Conservation (phyloP, 1,140 invertebrate species). For the Cylas formicarius region DNA sequence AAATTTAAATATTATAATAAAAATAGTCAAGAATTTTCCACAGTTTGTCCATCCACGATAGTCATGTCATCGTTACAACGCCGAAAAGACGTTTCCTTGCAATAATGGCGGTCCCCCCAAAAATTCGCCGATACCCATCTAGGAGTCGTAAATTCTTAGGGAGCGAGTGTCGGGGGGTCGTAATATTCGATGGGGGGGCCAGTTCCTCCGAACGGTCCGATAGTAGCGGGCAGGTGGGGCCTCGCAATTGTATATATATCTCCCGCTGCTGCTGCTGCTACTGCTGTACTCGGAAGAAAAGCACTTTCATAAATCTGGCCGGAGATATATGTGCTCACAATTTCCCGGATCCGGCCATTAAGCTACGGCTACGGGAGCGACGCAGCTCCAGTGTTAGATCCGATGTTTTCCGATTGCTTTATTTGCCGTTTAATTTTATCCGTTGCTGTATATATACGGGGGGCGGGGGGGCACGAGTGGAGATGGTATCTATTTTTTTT, state of each 20-base stretch:
- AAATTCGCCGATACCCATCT: too few relatives aligned
- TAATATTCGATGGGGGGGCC: slow-evolving; percentile 14
- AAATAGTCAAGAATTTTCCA: too few relatives aligned
- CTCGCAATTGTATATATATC: slow-evolving; percentile 23
- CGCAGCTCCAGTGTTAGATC: slow-evolving; percentile 31
- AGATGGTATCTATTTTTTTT: too few relatives aligned
- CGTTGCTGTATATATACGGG: too few relatives aligned
- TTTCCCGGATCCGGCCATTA: slow-evolving; percentile 81
- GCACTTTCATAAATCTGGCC: slow-evolving; percentile 81
- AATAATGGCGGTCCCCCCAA: too few relatives aligned
- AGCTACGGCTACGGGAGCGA: slow-evolving; percentile 44
- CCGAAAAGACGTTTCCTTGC: too few relatives aligned
- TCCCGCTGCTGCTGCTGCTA: slow-evolving; percentile 21
- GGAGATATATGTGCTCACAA: slow-evolving; percentile 80
- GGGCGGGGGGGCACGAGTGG: too few relatives aligned
- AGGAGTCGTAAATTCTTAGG: slow-evolving; percentile 9
- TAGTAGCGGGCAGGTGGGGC: slow-evolving; percentile 24
- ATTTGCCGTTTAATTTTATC: slow-evolving; percentile 39
- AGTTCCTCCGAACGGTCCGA: slow-evolving; percentile 10
- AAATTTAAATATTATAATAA: too few relatives aligned
- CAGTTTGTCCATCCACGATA: too few relatives aligned
- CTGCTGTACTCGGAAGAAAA: slow-evolving; percentile 43
- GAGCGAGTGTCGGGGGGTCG: slow-evolving; percentile 3
- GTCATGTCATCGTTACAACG: too few relatives aligned
- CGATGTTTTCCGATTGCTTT: slow-evolving; percentile 36